Evolutionary conservation across 1,140 invertebrate genomes (phyloP).

Genomic region (Bombus ignitus): DNA sequence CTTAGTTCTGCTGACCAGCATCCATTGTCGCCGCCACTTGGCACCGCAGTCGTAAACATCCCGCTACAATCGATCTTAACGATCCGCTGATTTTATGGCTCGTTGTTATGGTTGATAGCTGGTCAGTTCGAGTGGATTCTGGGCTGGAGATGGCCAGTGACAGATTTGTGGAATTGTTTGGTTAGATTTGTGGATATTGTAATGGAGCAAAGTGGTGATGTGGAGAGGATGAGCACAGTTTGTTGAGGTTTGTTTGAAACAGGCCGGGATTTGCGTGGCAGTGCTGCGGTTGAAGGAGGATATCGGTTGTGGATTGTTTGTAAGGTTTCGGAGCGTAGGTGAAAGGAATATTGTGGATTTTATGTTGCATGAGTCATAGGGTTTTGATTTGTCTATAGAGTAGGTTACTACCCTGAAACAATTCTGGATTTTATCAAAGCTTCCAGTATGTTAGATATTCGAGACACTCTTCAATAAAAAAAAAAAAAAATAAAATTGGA

Average conservation of each 20-base stretch:
- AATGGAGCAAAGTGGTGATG: background rate
- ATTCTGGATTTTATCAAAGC: too few species aligned
- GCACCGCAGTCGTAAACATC: constrained; percentile 49
- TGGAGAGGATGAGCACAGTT: background rate
- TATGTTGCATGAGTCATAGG: background rate
- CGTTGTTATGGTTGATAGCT: background rate
- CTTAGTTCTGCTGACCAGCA: constrained; percentile 27
- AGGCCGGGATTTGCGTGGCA: background rate
- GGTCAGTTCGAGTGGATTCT: background rate
- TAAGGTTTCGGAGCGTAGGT: background rate
- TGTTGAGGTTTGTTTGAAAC: background rate
- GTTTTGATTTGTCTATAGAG: background rate
- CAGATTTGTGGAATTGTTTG: background rate
- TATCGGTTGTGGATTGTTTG: background rate
- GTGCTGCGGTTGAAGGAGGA: background rate
- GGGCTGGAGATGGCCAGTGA: too few species aligned
- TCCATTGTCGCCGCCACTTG: constrained; percentile 30
- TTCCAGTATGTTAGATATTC: too few species aligned
- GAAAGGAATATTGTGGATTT: background rate
- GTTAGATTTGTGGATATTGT: background rate
- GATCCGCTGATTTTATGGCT: constrained; percentile 44
- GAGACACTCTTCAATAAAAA: too few species aligned
- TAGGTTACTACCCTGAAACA: too few species aligned
- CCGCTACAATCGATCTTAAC: constrained; percentile 55
- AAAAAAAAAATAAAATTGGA: too few species aligned